Evolutionary conservation across 2,797 vertebrate species (phyloP), one percentile per base, ranked within the genome.

Genomic region (Scleropages formosus): DNA sequence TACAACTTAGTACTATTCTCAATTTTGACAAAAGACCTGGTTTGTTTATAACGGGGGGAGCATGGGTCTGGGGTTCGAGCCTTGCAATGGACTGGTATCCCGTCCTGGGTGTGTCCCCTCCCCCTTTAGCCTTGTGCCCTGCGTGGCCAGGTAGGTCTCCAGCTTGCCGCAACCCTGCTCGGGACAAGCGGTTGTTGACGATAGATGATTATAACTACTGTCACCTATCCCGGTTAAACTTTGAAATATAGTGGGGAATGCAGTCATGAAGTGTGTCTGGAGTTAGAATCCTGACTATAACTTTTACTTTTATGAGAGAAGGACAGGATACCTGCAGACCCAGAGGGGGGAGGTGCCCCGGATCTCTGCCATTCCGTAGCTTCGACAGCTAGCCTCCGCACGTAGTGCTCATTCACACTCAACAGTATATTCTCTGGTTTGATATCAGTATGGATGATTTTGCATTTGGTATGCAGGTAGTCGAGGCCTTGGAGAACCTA

Each of bases 391-490:
- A 99, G 93, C 77, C 95, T 94, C 78, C 93, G 94, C 67, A 99
- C 89, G 77, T 98, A 99, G n/a, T 94, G 86, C 84, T 98, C 95
- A 0, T 98, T 95, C 22, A 97, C 96, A 0, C 94, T 98, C 85
- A 99, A 86, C 47, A 99, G 88, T 79, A 99, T 98, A 87, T 99
- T 99, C 85, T 98, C 97, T 0, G 97, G 97, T 82, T 99, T 99
- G 82, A 99, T 96, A 82, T 99, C 97, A 0, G 97, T 99, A 86
- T 99, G 97, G 85, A 99, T 99, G 86, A 99, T 98, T 76, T 96
- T 93, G 85, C 97, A 99, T 71, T 96, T 99, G 6, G 93, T 93
- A 82, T 99, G 97, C 83, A 99, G 90, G 84, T 99, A 99, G 88
- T 98, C 95, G 81, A 99, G 86, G 67, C 97, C 97, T 87, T 98